Evolutionary conservation across 2,113 vertebrate genomes (phyloP), one percentile per base, ranked within the genome.

Genomic region (Tachysurus vachellii): DNA sequence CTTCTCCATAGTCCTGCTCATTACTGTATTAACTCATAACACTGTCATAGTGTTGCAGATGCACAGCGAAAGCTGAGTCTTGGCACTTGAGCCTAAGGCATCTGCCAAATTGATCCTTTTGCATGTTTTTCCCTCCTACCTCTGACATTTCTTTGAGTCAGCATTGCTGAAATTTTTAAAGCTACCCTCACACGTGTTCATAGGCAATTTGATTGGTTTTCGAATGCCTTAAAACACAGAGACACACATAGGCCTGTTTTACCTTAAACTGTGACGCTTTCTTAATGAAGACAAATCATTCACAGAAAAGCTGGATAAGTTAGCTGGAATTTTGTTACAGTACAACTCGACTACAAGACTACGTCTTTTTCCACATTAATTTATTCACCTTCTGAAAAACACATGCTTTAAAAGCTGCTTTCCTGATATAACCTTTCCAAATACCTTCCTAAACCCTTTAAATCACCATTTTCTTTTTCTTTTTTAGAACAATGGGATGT

Each of bases 51-150:
- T 62, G 57, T 77, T 47, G n/a, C 84, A 28, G 23, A 44, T 77
- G 71, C 71, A 76, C 2, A 75, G 21, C 62, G 42, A 31, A 54
- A 50, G 73, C 47, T 5, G 11, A 79, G 73, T 85, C 62, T 31
- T 79, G 59, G 62, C 59, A 53, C 59, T 64, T 53, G 42, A 85
- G 84, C 28, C 54, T 28, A 64, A 79, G 23, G n/a, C 73, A 64
- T 57, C 59, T 79, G 73, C 84, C 73, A 85, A 79, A 79, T 64
- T 53, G 44, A 42, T 23, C 42, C 19, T 85, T 80, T 80, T 54
- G 13, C 28, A 47, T 66, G 42, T 50, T 59, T 19, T 68, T 86
- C 44, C 23, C 8, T 77, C 57, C 12, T 28, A 23, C 8, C 10
- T 6, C 16, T 36, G 59, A 85, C n/a, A 62, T 64, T 79, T 66